A percentile compares a stretch with the other conserved stretches of the same genome.
Conservation (phyloP, 2,113 vertebrate genomes). For the Drymodes brunneopygia region DNA sequence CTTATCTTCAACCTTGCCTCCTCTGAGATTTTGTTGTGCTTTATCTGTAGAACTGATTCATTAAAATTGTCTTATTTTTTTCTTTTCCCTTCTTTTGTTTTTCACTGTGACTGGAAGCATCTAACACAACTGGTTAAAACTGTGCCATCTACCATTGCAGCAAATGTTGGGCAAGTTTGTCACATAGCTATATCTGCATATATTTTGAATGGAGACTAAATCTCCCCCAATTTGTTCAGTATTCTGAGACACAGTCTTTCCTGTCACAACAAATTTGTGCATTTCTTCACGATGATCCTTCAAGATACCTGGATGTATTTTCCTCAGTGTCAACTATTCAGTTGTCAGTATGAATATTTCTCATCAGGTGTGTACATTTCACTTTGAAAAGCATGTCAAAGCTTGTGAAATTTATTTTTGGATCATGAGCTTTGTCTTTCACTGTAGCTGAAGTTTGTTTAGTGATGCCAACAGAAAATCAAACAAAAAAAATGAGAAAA, state of each 20-base stretch:
- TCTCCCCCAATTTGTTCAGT: background rate
- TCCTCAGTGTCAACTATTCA: background rate
- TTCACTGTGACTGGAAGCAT: background rate
- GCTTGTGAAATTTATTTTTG: background rate
- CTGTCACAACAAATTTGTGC: background rate
- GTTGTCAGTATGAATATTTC: background rate
- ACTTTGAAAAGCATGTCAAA: background rate
- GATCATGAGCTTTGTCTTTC: background rate
- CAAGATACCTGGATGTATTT: background rate
- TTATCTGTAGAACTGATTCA: background rate
- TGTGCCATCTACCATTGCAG: background rate
- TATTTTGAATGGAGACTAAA: background rate
- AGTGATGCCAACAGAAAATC: background rate
- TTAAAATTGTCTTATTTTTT: background rate
- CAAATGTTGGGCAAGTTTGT: background rate
- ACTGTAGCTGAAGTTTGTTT: background rate
- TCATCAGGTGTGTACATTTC: background rate
- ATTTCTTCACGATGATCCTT: background rate
- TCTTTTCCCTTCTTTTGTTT: accelerated
- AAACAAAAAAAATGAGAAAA: background rate
- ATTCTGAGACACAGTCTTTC: background rate
- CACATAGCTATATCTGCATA: background rate
- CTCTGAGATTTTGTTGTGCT: background rate
- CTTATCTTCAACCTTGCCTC: background rate
- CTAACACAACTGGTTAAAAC: background rate